Base-by-base conservation (phyloP, 2,113 vertebrate genomes). In the Porphyrio hochstetteri region DNA sequence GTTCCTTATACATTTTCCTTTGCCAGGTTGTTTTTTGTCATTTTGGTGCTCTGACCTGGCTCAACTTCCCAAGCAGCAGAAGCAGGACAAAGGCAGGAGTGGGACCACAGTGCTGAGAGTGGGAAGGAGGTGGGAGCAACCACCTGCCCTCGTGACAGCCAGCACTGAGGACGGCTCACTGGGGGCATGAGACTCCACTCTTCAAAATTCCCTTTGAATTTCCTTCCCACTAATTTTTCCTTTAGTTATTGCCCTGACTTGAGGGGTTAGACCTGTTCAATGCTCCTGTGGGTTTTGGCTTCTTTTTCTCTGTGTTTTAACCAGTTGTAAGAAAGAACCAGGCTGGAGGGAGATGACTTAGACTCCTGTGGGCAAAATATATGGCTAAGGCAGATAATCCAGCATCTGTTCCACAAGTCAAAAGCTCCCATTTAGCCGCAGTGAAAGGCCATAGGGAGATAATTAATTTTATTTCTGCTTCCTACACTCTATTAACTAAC, bases 11-110 rank as follows among this genome's bases (percentile, higher is more conserved):
- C 9, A 64, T 88, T 92, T 91, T 88, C 74, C 29, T 89, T 95
- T 93, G 70, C 72, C 29, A 69, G 38, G 33, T 89, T 93, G 38
- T 24, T 84, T 91, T 94, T 96, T 97, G 56, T 93, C 38, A 23
- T 82, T 89, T 63, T 44, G 48, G 18, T 77, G 27, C 53, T 65
- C 38, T 95, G 77, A 60, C 61, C 81, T 89, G 60, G 71, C 60
- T 55, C 68, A 78, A 68, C n/a, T 91, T 38, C 91, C 88, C 4
- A 2, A 35, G 72, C 60, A 81, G 52, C 60, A 95, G 69, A 52
- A 93, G 33, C 60, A 84, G 74, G 60, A 95, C 91, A 95, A 95
- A 93, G 83, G 81, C 77, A 78, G 69, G 40, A 83, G 53, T 1
- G 2, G 75, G 46, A 85, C 21, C 4, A 3, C 68, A 28, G 70